Percentiles rank a stretch among this genome's conserved stretches.
phyloP scores from a whole-genome alignment of 2,797 vertebrate species.

The Poeciliopsis paucimaculata region DNA sequence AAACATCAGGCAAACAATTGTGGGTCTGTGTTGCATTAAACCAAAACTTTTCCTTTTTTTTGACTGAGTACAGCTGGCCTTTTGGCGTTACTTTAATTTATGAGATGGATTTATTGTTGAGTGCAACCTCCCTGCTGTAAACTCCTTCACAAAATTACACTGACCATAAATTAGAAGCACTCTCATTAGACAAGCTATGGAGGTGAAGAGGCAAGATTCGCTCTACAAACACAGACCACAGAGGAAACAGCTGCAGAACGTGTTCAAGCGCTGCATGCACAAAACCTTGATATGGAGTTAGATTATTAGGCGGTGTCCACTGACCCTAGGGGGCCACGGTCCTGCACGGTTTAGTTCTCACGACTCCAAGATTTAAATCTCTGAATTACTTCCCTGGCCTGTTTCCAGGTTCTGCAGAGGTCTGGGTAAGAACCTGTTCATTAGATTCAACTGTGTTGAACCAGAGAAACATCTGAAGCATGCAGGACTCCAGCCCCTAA shows the following conservation, averaged over 20 bases:
- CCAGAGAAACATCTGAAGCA: conserved; percentile 1
- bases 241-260: background rate
- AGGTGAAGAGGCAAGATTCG: background rate
- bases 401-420: background rate
- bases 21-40: conserved; percentile 7
- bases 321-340: background rate
- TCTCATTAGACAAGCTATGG: conserved; percentile 8
- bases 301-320: background rate
- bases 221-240: background rate
- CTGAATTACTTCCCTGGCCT: background rate
- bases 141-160: conserved; percentile 44
- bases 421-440: background rate
- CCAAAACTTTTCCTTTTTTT: background rate
- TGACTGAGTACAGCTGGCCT: conserved; percentile 26
- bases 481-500: background rate
- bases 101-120: conserved; percentile 33
- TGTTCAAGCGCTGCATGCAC: background rate
- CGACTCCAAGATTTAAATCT: background rate
- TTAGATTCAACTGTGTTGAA: background rate
- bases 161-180: conserved; percentile 39
- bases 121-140: conserved; percentile 27
- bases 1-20: conserved; percentile 1
- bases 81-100: conserved; percentile 45
- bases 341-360: background rate
- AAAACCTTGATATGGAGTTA: background rate